Evolutionary conservation across 2,113 vertebrate genomes (phyloP), one percentile per base, ranked within the genome.

Genomic region (Edolisoma coerulescens): DNA sequence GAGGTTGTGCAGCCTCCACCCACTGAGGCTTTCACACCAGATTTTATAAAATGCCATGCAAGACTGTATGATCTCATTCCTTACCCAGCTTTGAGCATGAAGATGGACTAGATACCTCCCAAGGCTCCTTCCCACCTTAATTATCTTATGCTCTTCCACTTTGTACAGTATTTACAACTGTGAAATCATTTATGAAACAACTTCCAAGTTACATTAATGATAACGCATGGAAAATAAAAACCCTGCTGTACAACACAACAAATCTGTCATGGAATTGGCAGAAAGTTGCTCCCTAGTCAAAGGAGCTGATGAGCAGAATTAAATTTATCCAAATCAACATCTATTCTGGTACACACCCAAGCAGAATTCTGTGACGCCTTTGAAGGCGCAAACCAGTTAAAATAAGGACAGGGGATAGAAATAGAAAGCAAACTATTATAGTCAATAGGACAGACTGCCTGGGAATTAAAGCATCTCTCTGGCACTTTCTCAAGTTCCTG

Each of bases 241-340:
- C 10, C 7, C 44, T 79, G 60, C 61, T 76, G 52, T 44, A 89
- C 44, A 93, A 74, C 65, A 84, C 35, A 84, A 84, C 64, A 89
- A 68, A 83, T 93, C 70, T 84, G 57, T 57, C 69, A 89, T 2
- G 26, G 53, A 93, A 76, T 77, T 95, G 94, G 93, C 96, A 96
- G 70, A 84, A 95, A 95, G 70, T 69, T 83, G 61, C 61, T 93
- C 53, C 39, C 70, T 44, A 94, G 87, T 94, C 87, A 96, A 96
- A 94, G 93, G 85, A 91, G 91, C 59, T 97, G 95, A 95, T 87
- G 93, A 95, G 92, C 92, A 93, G 92, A 88, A 96, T 90, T 94
- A 93, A 92, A 94, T 95, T 89, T 93, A 96, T 86, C 84, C 92
- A 91, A 88, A 87, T 80, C 71, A 93, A 44, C 79, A 82, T 88